These are phyloP conservation scores for Asbolus verrucosus DNA, from an alignment of 1,140 invertebrate species.

Conservation along the genomic window DNA sequence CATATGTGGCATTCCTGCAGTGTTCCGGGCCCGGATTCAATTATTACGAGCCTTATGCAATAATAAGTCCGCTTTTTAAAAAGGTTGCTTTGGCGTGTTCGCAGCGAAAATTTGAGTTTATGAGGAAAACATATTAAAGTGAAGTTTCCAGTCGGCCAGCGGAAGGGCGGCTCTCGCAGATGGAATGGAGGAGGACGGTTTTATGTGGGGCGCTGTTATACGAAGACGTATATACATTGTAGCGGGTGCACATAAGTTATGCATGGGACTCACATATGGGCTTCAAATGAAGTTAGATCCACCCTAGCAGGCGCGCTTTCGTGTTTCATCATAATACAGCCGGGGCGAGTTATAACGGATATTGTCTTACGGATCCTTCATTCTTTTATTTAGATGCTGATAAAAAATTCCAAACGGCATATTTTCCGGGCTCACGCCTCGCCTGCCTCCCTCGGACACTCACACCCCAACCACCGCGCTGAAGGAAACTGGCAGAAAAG, in stretches of 20 bases:
- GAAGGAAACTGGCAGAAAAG: too few species aligned
- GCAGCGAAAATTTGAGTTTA: slow-evolving; percentile 45
- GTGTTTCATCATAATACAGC: slow-evolving; percentile 48
- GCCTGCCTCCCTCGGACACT: too few species aligned
- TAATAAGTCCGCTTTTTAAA: slow-evolving; percentile 43
- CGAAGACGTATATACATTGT: slow-evolving; percentile 39
- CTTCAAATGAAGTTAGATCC: slow-evolving; percentile 54
- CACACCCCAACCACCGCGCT: too few species aligned
- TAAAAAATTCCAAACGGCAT: slow-evolving; percentile 24
- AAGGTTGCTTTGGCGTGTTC: slow-evolving; percentile 27
- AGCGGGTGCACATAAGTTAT: slow-evolving; percentile 52
- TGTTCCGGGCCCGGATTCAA: neutral
- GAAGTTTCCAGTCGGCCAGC: slow-evolving; percentile 44
- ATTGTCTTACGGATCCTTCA: slow-evolving; percentile 45
- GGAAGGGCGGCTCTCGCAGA: neutral
- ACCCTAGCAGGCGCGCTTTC: slow-evolving; percentile 31
- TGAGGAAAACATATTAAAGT: slow-evolving; percentile 48
- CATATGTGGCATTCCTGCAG: too few species aligned
- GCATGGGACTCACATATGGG: slow-evolving; percentile 54
- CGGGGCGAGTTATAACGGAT: slow-evolving; percentile 45
- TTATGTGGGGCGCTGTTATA: slow-evolving; percentile 4
- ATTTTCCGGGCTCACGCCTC: too few species aligned
- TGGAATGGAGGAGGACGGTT: neutral
- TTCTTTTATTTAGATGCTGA: slow-evolving; percentile 39
- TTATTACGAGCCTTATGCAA: slow-evolving; percentile 8